Conservation (phyloP, 2,113 vertebrate species). For the Rhynchomys soricoides region DNA sequence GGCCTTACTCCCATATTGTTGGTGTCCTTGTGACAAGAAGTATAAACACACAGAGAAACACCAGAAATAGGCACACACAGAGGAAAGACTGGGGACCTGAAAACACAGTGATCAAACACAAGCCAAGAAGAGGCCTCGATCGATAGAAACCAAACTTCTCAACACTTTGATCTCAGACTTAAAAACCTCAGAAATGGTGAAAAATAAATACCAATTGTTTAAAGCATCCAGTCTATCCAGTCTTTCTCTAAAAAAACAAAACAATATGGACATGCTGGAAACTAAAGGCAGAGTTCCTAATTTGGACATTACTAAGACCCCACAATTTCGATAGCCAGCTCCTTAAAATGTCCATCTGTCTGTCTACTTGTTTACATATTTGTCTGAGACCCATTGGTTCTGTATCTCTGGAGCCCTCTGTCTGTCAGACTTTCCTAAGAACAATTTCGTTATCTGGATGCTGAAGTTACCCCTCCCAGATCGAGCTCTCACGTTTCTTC, state of each 20-base stretch:
- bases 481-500: not conserved
- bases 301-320: not conserved
- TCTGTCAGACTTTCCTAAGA: not conserved
- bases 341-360: not conserved
- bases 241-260: not conserved
- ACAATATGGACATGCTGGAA: not conserved
- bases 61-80: no score
- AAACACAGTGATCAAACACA: not conserved
- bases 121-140: not conserved
- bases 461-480: not conserved
- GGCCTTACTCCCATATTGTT: not conserved
- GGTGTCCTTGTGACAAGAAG: not conserved
- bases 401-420: not conserved
- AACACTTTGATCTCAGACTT: not conserved
- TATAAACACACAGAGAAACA: not conserved
- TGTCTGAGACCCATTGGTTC: not conserved
- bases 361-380: not conserved
- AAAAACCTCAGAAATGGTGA: not conserved
- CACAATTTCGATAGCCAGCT: not conserved
- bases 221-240: not conserved
- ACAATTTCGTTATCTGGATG: not conserved
- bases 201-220: constrained; percentile 1
- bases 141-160: not conserved
- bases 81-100: not conserved
- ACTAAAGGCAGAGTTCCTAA: not conserved